Evolutionary conservation across 2,797 vertebrate genomes (phyloP).

Genomic region (Gymnoscopelus microlampas): DNA sequence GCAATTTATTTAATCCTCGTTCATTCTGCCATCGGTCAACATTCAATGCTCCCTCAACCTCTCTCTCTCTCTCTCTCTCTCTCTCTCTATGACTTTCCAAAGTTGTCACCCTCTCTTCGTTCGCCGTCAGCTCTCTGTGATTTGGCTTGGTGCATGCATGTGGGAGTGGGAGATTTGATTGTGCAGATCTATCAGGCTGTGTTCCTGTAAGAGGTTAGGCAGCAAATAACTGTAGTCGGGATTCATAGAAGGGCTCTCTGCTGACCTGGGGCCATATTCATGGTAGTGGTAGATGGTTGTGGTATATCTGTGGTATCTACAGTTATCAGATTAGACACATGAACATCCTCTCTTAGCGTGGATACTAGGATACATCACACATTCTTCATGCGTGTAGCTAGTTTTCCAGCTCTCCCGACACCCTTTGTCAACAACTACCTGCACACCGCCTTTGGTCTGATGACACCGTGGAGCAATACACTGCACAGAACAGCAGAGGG

Average conservation of each 20-base stretch:
- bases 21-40: slow-evolving; percentile 47
- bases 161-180: slow-evolving; percentile 45
- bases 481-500: slow-evolving; percentile 40
- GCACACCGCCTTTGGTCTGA: slow-evolving; percentile 70
- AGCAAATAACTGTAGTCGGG: neutral
- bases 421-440: slow-evolving; percentile 24
- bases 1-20: slow-evolving; percentile 11
- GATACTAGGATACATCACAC: neutral
- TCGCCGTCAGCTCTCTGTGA: slow-evolving; percentile 40
- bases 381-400: neutral
- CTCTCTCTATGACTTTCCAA: slow-evolving; percentile 26
- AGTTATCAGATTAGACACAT: neutral
- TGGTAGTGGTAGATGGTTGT: neutral
- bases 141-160: slow-evolving; percentile 65
- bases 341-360: neutral
- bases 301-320: too few species aligned
- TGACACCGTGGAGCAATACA: slow-evolving; percentile 47
- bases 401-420: slow-evolving; percentile 6
- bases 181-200: slow-evolving; percentile 50
- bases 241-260: neutral
- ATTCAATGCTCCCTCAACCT: slow-evolving; percentile 33
- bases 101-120: slow-evolving; percentile 23
- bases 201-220: slow-evolving; percentile 33
- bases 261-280: neutral
- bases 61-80: slow-evolving; percentile 2